Conservation (phyloP, 2,888 invertebrate genomes). For the Melanotus villosus region DNA sequence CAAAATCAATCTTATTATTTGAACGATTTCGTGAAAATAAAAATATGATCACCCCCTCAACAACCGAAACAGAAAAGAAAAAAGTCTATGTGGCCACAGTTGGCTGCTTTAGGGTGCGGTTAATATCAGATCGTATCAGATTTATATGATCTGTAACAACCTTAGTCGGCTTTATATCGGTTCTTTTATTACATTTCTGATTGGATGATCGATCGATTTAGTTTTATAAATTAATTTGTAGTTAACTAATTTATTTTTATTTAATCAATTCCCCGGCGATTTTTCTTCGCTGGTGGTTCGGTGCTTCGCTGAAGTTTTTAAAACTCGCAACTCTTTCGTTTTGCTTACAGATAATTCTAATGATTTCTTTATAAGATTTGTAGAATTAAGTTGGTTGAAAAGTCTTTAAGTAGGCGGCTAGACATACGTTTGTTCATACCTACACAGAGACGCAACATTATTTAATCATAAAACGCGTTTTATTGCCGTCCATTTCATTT, state of each 20-base stretch:
- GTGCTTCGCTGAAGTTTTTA: no score
- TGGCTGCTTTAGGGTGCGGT: conserved; percentile 37
- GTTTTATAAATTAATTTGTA: conserved; percentile 41
- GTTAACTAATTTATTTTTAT: conserved; percentile 32
- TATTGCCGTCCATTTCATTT: conserved; percentile 11
- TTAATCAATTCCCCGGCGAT: conserved; percentile 6
- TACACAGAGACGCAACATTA: conserved; percentile 24
- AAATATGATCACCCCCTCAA: conserved; percentile 8
- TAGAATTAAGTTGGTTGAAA: conserved; percentile 30
- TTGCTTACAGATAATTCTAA: no score
- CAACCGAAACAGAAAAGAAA: neutral
- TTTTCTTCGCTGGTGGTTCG: neutral
- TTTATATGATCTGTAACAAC: conserved; percentile 40
- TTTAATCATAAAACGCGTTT: conserved; percentile 17
- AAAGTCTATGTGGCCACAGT: conserved; percentile 5
- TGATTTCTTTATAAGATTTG: conserved; percentile 14
- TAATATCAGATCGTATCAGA: conserved; percentile 42
- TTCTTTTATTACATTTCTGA: conserved; percentile 35
- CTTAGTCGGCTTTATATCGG: conserved; percentile 33
- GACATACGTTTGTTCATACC: conserved; percentile 23
- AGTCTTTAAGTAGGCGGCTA: conserved; percentile 26
- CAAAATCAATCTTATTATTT: conserved; percentile 8
- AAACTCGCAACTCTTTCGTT: no score
- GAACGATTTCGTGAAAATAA: conserved; percentile 10
- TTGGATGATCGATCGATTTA: conserved; percentile 35